Evolutionary conservation across 2,113 vertebrate genomes (phyloP).

Genomic region (Seriola quinqueradiata): DNA sequence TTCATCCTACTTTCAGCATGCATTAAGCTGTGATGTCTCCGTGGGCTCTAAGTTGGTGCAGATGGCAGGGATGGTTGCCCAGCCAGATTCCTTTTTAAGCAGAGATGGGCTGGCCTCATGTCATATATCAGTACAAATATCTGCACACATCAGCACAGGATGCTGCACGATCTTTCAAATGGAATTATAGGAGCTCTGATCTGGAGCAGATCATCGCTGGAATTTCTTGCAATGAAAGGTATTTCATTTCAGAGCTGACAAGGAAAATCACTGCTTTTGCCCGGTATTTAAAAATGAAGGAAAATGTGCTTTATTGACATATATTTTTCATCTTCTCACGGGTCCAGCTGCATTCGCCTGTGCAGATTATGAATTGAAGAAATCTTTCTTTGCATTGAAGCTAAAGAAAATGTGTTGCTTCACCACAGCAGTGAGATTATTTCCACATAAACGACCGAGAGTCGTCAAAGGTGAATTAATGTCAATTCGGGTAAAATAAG

Average conservation of each 20-base stretch:
- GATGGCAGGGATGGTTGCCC: slow-evolving; percentile 40
- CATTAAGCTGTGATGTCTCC: neutral
- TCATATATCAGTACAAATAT: slow-evolving; percentile 23
- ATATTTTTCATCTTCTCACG: neutral
- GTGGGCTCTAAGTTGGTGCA: slow-evolving; percentile 21
- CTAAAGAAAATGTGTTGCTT: neutral
- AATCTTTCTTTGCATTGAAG: neutral
- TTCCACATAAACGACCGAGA: neutral
- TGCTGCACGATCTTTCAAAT: slow-evolving; percentile 14
- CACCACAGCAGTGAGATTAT: slow-evolving; percentile 6
- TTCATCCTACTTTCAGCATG: slow-evolving; percentile 1
- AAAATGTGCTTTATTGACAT: neutral
- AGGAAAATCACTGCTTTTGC: neutral
- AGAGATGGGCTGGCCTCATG: slow-evolving; percentile 18
- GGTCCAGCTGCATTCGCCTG: neutral
- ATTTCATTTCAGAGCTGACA: slow-evolving; percentile 6
- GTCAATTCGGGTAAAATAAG: neutral
- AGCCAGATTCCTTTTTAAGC: slow-evolving; percentile 27
- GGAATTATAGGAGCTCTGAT: slow-evolving; percentile 18
- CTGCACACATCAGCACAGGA: slow-evolving; percentile 36
- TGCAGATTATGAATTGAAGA: slow-evolving; percentile 8
- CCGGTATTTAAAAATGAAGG: slow-evolving; percentile 2
- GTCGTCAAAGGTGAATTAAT: neutral
- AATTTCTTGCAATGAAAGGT: neutral
- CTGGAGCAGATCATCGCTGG: slow-evolving; percentile 37